phyloP scores from a whole-genome alignment of 2,797 vertebrate species.

The Lacerta agilis region DNA sequence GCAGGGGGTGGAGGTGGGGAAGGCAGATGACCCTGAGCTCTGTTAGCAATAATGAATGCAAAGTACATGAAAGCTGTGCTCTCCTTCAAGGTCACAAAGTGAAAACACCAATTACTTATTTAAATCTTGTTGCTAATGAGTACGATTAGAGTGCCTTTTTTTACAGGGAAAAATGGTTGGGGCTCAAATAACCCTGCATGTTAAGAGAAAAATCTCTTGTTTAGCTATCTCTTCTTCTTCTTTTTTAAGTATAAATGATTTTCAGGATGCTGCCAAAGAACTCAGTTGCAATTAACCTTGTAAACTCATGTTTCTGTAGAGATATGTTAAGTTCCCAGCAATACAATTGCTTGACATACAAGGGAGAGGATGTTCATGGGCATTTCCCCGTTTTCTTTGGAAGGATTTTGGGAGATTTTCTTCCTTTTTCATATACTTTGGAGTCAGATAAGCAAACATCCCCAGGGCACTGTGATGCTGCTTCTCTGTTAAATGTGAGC shows the following conservation, averaged over 20 bases:
- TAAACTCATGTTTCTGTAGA: not conserved
- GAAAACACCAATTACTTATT: constrained; percentile 36
- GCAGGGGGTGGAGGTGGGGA: too few species aligned
- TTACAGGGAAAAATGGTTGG: not conserved
- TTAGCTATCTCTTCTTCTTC: not conserved
- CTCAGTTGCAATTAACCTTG: not conserved
- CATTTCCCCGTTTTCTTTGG: not conserved
- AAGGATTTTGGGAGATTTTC: not conserved
- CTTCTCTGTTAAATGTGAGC: too few species aligned
- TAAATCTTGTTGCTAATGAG: constrained; percentile 40
- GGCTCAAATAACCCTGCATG: constrained; percentile 13
- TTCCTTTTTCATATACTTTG: not conserved
- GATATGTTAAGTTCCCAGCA: not conserved
- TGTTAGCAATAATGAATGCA: constrained; percentile 33
- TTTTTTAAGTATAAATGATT: not conserved
- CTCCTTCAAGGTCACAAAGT: constrained; percentile 19
- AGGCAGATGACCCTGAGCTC: not conserved
- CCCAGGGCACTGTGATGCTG: too few species aligned
- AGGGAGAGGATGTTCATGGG: not conserved
- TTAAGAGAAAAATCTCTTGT: not conserved
- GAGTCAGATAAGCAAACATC: not conserved
- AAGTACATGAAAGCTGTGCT: constrained; percentile 1
- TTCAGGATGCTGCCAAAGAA: not conserved
- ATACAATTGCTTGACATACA: not conserved
- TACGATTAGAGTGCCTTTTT: constrained; percentile 14